Conservation (phyloP, 2,113 vertebrate species). For the Eudyptes chrysolophus region DNA sequence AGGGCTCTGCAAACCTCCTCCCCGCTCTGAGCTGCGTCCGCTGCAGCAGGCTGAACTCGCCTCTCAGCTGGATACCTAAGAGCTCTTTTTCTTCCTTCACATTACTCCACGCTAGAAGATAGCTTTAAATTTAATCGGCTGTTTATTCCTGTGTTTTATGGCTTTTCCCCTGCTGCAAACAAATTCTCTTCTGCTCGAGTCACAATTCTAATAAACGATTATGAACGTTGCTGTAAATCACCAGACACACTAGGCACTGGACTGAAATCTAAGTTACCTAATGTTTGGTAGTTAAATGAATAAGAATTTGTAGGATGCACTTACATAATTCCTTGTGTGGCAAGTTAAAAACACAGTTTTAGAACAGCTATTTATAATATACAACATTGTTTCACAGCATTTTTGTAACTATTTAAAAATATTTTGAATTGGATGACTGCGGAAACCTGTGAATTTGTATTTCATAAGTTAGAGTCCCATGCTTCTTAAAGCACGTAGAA, state of each 20-base stretch:
- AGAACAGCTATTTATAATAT: constrained; percentile 17
- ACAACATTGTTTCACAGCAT: constrained; percentile 15
- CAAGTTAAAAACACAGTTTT: constrained; percentile 47
- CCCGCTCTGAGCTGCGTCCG: not conserved
- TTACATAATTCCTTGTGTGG: constrained; percentile 26
- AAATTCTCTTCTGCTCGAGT: constrained; percentile 16
- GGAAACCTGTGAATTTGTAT: constrained; percentile 19
- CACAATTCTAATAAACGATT: constrained; percentile 21
- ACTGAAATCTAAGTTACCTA: not conserved
- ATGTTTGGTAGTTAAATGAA: not conserved
- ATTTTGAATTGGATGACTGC: constrained; percentile 4
- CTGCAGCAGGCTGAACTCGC: not conserved
- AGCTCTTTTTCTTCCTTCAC: not conserved
- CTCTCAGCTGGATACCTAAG: not conserved
- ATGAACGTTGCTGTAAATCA: constrained; percentile 38
- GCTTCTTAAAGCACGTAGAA: constrained; percentile 70
- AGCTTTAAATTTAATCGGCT: not conserved
- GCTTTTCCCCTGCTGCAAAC: not conserved
- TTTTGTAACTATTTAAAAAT: constrained; percentile 28
- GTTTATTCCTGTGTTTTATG: not conserved
- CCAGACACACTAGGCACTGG: not conserved
- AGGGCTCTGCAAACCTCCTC: not conserved
- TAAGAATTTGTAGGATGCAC: constrained; percentile 19
- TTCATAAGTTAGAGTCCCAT: constrained; percentile 70
- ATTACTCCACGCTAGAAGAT: not conserved